Evolutionary conservation across 2,888 invertebrate genomes (phyloP), one percentile per base, ranked within the genome.

Genomic region (Dicyrtoma fusca): DNA sequence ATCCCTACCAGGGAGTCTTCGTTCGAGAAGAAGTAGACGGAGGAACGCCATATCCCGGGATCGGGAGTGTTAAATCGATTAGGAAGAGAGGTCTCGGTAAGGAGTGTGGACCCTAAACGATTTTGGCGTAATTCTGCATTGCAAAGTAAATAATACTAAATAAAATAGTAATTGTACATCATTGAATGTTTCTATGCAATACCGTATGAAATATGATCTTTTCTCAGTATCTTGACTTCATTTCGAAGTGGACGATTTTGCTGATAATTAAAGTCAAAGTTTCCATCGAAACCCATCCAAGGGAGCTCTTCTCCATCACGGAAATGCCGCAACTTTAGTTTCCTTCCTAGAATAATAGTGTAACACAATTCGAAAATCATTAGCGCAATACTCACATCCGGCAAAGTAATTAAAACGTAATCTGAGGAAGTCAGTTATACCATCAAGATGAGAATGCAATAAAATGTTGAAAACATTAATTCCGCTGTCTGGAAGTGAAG

Each of bases 381-480:
- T n/a, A n/a, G n/a, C 34, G 34, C 34, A 5, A 5, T 34, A 34
- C 8, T 34, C 8, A 34, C 34, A 34, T 34, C 34, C 49, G 45
- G 13, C 13, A 45, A 13, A 45, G 45, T 45, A 11, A 11, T 45
- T 45, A 13, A 45, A 45, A 45, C 13, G 45, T 45, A 11, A 45
- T 45, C 13, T 45, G 45, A 45, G 13, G 45, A 11, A 45, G 13
- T 13, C 8, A 45, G 8, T 45, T n/a, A n/a, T 42, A 64, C 64
- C 71, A 90, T 55, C 47, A 14, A 61, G 86, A 82, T 93, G 94
- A 0, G 93, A 91, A 82, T 94, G 94, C 5, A 94, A 84, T 42
- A 92, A 86, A 0, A 92, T 92, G 0, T 92, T 92, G 2, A 93
- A 89, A 3, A 93, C 88, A 82, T 91, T 92, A 68, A 94, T 89